These are phyloP conservation scores for Drosophila sulfurigaster DNA, from an alignment of 1,140 invertebrate genomes.

Conservation along the genomic window DNA sequence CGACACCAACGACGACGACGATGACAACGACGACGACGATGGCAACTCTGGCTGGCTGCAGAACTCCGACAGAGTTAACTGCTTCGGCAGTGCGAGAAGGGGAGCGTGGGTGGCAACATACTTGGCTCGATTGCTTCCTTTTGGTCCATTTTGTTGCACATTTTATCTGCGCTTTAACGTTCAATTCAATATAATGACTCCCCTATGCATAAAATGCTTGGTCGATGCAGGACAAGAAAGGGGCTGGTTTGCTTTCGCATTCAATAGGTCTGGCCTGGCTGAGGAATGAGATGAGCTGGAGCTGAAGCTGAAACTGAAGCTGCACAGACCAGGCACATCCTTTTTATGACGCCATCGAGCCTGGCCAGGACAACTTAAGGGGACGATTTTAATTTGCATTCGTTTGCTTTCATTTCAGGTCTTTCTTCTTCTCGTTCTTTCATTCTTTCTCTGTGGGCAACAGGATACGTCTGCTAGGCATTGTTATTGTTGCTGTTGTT, in stretches of 20 bases:
- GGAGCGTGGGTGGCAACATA: conserved; percentile 49
- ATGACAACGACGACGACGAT: conserved; percentile 30
- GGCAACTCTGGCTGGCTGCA: conserved; percentile 2
- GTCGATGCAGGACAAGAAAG: conserved; percentile 34
- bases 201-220: conserved; percentile 79
- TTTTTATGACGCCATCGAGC: conserved; percentile 71
- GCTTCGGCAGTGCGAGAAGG: conserved; percentile 39
- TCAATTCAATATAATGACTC: conserved; percentile 83
- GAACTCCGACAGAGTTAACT: conserved; percentile 33
- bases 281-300: conserved; percentile 12
- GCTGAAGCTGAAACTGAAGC: conserved; percentile 25
- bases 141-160: conserved; percentile 68
- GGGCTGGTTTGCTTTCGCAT: conserved; percentile 1
- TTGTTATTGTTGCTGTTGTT: conserved; percentile 22
- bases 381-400: conserved; percentile 83
- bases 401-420: conserved; percentile 76
- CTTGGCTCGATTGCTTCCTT: conserved; percentile 48
- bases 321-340: conserved; percentile 54
- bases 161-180: conserved; percentile 82
- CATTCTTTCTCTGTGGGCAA: conserved; percentile 6
- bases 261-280: conserved; percentile 9
- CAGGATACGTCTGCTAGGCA: conserved; percentile 33
- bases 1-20: conserved; percentile 27
- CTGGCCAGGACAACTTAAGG: conserved; percentile 64
- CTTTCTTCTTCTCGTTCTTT: conserved; percentile 2